phyloP scores from a whole-genome alignment of 23 tunicate genomes.

The Diplosoma virens region DNA sequence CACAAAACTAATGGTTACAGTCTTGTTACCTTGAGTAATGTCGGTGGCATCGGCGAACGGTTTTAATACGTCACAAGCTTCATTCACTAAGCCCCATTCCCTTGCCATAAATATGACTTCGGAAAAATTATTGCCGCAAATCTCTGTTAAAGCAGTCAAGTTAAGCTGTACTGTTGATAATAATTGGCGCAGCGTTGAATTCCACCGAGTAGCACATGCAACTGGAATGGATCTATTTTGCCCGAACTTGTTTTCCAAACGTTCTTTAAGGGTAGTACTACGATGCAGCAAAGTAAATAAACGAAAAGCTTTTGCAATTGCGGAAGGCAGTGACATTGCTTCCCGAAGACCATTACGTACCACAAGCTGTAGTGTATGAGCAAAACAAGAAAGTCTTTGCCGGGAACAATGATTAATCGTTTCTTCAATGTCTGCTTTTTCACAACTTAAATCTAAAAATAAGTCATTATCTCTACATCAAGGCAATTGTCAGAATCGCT shows the following conservation, averaged over 20 bases:
- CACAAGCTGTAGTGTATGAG: constrained; percentile 5
- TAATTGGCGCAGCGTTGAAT: constrained; percentile 8
- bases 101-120: constrained; percentile 2
- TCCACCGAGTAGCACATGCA: constrained; percentile 10
- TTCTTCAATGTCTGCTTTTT: no score
- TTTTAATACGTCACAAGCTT: constrained; percentile 16
- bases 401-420: no score
- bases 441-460: no score
- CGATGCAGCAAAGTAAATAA: not conserved
- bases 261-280: constrained; percentile 11
- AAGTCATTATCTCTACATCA: no score
- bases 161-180: not conserved
- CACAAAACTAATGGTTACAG: constrained; percentile 46
- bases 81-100: constrained; percentile 7
- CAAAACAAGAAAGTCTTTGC: constrained; percentile 15
- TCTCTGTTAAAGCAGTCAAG: not conserved
- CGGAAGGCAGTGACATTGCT: no score
- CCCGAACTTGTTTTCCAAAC: constrained; percentile 6
- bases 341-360: constrained; percentile 9
- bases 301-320: constrained; percentile 13
- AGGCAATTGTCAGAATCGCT: no score
- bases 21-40: constrained; percentile 15
- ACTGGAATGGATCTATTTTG: not conserved
- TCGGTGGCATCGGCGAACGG: constrained; percentile 44
- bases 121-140: constrained; percentile 3